Evolutionary conservation across 2,797 vertebrate genomes (phyloP), one percentile per base, ranked within the genome.

Genomic region (Rallus crepitans): DNA sequence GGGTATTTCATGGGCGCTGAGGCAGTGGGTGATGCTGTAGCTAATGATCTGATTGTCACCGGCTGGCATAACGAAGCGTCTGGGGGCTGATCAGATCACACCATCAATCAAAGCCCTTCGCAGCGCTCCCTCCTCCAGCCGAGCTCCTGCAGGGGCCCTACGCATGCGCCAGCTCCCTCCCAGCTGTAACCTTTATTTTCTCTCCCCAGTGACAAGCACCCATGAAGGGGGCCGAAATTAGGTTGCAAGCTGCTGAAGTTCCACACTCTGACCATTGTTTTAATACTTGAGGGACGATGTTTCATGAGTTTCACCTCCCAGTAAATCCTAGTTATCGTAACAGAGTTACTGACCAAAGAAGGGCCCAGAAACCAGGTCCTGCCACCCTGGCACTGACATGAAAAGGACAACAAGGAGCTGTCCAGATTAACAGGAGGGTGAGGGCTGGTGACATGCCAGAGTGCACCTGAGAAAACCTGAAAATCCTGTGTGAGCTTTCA

Each of bases 21-120:
- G 76, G 89, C 93, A 94, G 82, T 2, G 3, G 70, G 76, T 3
- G 16, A 83, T 86, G 87, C 78, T 11, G 57, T 59, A 78, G 81
- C 87, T 94, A 94, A 96, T 75, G 87, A 93, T 61, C 76, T n/a
- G 61, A 76, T 33, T 86, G 93, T 63, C 89, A 50, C 72, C 2
- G 3, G 53, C 73, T 75, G n/a, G 30, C 47, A 24, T 55, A 96
- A 96, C 15, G 59, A 71, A 78, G 72, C 7, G 65, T 71, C 79
- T 75, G 27, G 35, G 78, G 61, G 27, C n/a, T 50, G 72, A 53
- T 28, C 21, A 18, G 68, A 71, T 80, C 33, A 25, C 52, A 39
- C 37, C 79, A 94, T 91, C 93, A 39, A 40, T 93, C 85, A 76
- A 61, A 23, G 5, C 45, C 35, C 70, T 35, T 31, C 4, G 5